Percentiles rank a stretch among this genome's conserved stretches.
These are phyloP conservation scores for Scytalopus superciliaris DNA, from an alignment of 2,113 vertebrate species.

Conservation along the genomic window DNA sequence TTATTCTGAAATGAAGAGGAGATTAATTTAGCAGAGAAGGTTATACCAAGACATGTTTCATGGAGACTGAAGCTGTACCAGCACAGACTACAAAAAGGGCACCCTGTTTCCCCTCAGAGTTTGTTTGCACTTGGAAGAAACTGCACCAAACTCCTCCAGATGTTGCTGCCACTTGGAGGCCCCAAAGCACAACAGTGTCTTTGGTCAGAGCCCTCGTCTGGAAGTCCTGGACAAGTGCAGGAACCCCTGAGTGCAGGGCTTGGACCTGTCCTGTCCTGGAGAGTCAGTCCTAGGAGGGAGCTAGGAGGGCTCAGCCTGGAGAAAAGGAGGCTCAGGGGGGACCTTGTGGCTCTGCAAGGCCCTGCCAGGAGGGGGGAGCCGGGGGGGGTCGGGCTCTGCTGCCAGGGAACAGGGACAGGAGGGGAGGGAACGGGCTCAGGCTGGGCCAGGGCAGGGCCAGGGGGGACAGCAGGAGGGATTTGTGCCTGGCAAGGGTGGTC, in stretches of 20 bases:
- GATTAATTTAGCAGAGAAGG: neutral
- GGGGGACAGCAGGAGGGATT: neutral
- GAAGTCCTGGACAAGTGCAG: neutral
- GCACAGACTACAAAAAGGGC: neutral
- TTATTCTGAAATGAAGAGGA: neutral
- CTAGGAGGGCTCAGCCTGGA: neutral
- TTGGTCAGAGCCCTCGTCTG: rapidly evolving
- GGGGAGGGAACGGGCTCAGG: neutral
- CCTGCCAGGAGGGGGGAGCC: neutral
- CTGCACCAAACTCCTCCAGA: neutral
- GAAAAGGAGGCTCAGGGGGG: neutral
- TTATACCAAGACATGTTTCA: neutral
- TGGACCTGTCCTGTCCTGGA: rapidly evolving
- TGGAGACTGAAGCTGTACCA: neutral
- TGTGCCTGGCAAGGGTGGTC: neutral
- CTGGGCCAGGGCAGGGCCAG: neutral
- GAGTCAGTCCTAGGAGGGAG: neutral
- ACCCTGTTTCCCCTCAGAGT: rapidly evolving
- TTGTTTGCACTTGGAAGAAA: rapidly evolving
- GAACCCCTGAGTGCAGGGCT: neutral
- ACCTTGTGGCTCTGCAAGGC: neutral
- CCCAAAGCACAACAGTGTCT: no score
- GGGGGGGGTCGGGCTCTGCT: neutral
- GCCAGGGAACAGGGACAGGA: neutral
- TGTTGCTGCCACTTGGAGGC: rapidly evolving